These are phyloP conservation scores for Cryptosula pallasiana DNA, from an alignment of 2,888 invertebrate species.

Conservation along the genomic window DNA sequence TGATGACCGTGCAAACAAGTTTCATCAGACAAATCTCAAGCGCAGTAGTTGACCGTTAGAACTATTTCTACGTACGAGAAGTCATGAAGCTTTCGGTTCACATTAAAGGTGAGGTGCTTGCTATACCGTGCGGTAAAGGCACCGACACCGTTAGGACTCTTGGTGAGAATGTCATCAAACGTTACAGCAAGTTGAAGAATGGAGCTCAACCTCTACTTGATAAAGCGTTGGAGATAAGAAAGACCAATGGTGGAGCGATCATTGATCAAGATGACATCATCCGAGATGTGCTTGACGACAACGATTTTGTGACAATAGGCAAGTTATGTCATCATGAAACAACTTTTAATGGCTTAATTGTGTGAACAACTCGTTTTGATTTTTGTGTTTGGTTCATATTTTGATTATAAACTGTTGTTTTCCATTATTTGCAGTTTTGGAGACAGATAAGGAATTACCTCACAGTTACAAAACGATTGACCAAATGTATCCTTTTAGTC, in stretches of 20 bases:
- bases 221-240: slow-evolving; percentile 55
- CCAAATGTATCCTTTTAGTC: slow-evolving; percentile 55
- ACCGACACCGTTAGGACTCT: slow-evolving; percentile 57
- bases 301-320: slow-evolving; percentile 62
- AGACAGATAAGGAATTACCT: slow-evolving; percentile 54
- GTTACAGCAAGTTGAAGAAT: slow-evolving; percentile 54
- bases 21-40: too few species aligned
- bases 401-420: too few species aligned
- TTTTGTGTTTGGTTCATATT: too few species aligned
- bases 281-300: slow-evolving; percentile 59
- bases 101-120: slow-evolving; percentile 60
- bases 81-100: slow-evolving; percentile 59
- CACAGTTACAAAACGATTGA: slow-evolving; percentile 57
- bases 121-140: slow-evolving; percentile 58
- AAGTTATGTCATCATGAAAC: too few species aligned
- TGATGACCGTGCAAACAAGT: neutral
- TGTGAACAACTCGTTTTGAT: too few species aligned
- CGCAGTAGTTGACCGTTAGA: neutral
- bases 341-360: too few species aligned
- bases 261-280: slow-evolving; percentile 60
- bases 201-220: slow-evolving; percentile 29
- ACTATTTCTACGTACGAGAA: too few species aligned
- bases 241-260: slow-evolving; percentile 60
- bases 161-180: slow-evolving; percentile 57
- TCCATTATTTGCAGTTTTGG: slow-evolving; percentile 53